Conservation (phyloP, 2,888 invertebrate genomes). For the Nemapogon koenigi region DNA sequence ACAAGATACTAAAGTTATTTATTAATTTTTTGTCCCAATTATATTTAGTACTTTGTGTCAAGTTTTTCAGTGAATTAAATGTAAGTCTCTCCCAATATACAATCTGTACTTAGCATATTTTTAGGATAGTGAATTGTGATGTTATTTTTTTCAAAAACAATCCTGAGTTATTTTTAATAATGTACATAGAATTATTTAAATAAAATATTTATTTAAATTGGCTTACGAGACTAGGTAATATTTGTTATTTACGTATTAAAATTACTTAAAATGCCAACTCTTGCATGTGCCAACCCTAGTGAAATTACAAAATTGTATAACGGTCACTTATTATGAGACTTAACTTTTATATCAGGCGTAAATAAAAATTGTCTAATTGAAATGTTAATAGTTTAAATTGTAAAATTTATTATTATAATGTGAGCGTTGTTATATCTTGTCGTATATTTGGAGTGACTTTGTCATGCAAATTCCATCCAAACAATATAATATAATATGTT, state of each 20-base stretch:
- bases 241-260: not conserved
- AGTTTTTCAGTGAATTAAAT: too few species aligned
- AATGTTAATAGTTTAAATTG: too few species aligned
- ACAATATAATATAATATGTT: constrained; percentile 6
- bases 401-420: too few species aligned
- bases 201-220: not conserved
- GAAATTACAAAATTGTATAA: constrained; percentile 23
- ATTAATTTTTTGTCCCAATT: too few species aligned
- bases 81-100: too few species aligned
- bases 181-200: not conserved
- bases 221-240: not conserved
- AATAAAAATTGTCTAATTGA: too few species aligned
- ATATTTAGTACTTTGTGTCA: too few species aligned
- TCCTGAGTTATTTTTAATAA: not conserved
- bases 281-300: constrained; percentile 45
- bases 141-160: constrained; percentile 2
- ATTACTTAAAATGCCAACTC: not conserved
- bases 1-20: too few species aligned
- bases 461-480: constrained; percentile 61
- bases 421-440: too few species aligned
- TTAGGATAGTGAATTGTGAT: not conserved
- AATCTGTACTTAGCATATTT: constrained; percentile 8
- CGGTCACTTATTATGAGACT: not conserved
- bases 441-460: constrained; percentile 50
- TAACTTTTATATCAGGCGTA: not conserved